Evolutionary conservation across 2,888 invertebrate species (phyloP).

Genomic region (Troides oblongomaculatus): DNA sequence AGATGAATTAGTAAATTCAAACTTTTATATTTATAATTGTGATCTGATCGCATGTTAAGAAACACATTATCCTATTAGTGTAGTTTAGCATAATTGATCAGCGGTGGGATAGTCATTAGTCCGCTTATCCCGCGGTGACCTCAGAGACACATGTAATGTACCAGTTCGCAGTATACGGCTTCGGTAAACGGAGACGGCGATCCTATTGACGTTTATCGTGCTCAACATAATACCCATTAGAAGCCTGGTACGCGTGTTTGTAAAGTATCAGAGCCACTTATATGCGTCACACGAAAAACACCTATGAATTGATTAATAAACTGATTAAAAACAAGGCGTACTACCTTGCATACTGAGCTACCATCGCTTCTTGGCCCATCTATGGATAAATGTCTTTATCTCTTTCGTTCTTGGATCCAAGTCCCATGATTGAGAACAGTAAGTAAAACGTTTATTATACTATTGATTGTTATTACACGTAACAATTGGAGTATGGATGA

Average conservation of each 20-base stretch:
- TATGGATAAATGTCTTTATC: too few species aligned
- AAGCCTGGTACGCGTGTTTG: conserved; percentile 28
- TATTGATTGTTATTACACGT: too few species aligned
- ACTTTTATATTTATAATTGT: too few species aligned
- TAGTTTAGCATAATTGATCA: conserved; percentile 5
- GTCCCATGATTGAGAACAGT: too few species aligned
- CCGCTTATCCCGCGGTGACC: conserved; percentile 43
- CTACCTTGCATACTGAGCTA: too few species aligned
- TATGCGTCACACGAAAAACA: conserved; percentile 11
- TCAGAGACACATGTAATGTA: conserved; percentile 51
- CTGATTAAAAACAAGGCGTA: too few species aligned
- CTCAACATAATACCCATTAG: conserved; percentile 40
- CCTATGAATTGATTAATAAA: background rate
- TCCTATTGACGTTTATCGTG: conserved; percentile 53
- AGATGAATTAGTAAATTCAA: too few species aligned
- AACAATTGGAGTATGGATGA: too few species aligned
- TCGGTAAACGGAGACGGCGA: conserved; percentile 71
- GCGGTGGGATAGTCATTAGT: conserved; percentile 1
- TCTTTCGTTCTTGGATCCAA: too few species aligned
- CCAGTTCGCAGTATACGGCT: conserved; percentile 54
- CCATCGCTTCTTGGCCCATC: too few species aligned
- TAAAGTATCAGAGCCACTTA: conserved; percentile 20
- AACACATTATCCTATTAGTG: background rate
- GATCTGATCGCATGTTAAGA: background rate
- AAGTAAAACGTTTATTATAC: too few species aligned